These are phyloP conservation scores for Morinoia aosen DNA, from an alignment of 2,888 invertebrate genomes.

Conservation along the genomic window DNA sequence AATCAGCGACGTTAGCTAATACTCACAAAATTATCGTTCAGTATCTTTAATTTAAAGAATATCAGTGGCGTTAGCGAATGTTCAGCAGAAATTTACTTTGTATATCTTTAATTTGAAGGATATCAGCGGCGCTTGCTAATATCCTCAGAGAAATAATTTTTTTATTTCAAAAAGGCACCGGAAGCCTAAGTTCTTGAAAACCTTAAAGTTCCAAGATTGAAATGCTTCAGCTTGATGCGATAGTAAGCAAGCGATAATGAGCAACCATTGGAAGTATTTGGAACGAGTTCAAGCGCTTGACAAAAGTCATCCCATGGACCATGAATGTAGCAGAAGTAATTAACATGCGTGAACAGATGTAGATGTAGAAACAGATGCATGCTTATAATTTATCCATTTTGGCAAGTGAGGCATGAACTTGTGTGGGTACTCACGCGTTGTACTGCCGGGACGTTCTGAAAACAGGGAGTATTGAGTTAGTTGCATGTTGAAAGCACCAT, in stretches of 20 bases:
- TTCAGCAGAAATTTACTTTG: no score
- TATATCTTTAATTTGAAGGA: no score
- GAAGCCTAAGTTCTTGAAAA: not conserved
- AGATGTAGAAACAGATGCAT: not conserved
- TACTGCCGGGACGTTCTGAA: constrained; percentile 16
- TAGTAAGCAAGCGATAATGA: not conserved
- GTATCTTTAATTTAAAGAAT: no score
- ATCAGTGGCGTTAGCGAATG: no score
- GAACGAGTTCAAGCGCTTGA: not conserved
- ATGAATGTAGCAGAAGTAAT: not conserved
- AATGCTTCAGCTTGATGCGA: not conserved
- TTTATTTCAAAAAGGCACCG: no score
- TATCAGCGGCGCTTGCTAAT: no score
- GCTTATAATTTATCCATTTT: not conserved
- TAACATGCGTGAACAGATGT: not conserved
- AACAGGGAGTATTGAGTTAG: not conserved
- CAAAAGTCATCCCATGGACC: not conserved
- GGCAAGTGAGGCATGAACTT: not conserved
- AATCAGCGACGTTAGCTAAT: no score
- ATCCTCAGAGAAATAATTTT: no score
- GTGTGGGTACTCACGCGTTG: constrained; percentile 18
- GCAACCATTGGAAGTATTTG: not conserved
- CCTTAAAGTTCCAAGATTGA: no score
- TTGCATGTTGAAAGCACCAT: not conserved
- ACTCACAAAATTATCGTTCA: no score